Base-by-base conservation (phyloP, 2,888 invertebrate species). In the Drosophila paranaensis region DNA sequence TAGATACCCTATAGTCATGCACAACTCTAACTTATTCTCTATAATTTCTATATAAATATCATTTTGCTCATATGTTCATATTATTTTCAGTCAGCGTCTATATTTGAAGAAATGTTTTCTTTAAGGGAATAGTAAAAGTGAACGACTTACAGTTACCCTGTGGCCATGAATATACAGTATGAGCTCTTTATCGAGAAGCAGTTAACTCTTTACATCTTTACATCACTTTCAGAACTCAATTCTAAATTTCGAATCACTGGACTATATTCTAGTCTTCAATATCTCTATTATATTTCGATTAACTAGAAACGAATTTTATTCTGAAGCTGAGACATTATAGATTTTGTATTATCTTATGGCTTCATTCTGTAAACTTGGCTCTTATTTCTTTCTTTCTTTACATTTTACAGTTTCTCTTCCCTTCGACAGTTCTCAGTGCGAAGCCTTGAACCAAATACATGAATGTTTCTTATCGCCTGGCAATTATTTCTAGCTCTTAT, bases 391-490 rank as follows among this genome's bases (percentile, higher is more conserved):
- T 0, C 27, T n/a, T n/a, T n/a, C 0, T 14, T n/a, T 2, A 30
- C 1, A 48, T 10, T 30, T 11, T 11, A 13, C 30, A 30, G 27
- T 30, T 54, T 30, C 3, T 0, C 20, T 33, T 10, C 53, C 27
- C 43, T 33, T 45, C 25, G 1, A 46, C 5, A 10, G 6, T 5
- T 14, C 20, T 20, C 14, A 43, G 58, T 48, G 60, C 39, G 2
- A 14, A 58, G 27, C 76, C 76, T 76, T 76, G 76, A 79, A 57
- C 76, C 40, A 74, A 65, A 74, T 78, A 65, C 55, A 69, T 50
- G 48, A 39, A 42, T 13, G 8, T 37, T 30, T 30, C 55, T 76
- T 76, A 76, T 76, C 76, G 66, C 55, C 61, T 35, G n/a, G 14
- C 55, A 51, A 33, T 74, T 69, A 50, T 50, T 69, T 74, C 11